Percentiles rank a stretch among this genome's conserved stretches.
phyloP scores from a whole-genome alignment of 2,797 vertebrate genomes.

The Lacerta bilineata region DNA sequence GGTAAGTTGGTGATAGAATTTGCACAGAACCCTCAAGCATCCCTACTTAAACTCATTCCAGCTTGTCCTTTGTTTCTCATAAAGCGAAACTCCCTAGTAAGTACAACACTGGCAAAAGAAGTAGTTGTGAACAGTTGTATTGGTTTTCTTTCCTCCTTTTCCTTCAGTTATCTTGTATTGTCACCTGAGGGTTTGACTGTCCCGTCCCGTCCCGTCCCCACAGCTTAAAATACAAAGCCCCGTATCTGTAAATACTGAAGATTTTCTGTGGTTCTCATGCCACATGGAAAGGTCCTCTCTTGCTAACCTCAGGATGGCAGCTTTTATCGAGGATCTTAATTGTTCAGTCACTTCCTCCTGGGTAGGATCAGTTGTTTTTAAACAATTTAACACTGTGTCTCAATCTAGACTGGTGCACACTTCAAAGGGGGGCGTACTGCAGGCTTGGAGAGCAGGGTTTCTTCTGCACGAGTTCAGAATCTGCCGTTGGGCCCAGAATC shows the following conservation, averaged over 20 bases:
- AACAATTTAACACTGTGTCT: neutral
- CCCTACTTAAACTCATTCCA: neutral
- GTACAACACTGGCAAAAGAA: neutral
- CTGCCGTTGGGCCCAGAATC: neutral
- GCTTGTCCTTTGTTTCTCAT: neutral
- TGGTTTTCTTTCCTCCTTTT: neutral
- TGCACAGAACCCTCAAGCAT: neutral
- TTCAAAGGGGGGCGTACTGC: neutral
- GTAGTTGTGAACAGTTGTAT: neutral
- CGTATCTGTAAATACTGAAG: neutral
- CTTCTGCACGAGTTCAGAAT: neutral
- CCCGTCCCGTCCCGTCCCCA: too few relatives aligned
- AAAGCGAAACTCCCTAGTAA: neutral
- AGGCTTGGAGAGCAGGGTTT: neutral
- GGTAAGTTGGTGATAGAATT: neutral
- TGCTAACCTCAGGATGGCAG: neutral
- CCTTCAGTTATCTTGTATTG: neutral
- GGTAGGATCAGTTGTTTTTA: neutral
- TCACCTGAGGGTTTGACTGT: neutral
- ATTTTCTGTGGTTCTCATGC: neutral
- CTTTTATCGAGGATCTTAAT: slow-evolving; percentile 4
- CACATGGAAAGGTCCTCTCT: neutral
- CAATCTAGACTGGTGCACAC: neutral
- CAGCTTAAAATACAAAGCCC: neutral
- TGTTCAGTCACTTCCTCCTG: neutral